Percentiles rank a stretch among this genome's conserved stretches.
These are phyloP conservation scores for Fulica atra DNA, from an alignment of 2,113 vertebrate genomes.

Conservation along the genomic window DNA sequence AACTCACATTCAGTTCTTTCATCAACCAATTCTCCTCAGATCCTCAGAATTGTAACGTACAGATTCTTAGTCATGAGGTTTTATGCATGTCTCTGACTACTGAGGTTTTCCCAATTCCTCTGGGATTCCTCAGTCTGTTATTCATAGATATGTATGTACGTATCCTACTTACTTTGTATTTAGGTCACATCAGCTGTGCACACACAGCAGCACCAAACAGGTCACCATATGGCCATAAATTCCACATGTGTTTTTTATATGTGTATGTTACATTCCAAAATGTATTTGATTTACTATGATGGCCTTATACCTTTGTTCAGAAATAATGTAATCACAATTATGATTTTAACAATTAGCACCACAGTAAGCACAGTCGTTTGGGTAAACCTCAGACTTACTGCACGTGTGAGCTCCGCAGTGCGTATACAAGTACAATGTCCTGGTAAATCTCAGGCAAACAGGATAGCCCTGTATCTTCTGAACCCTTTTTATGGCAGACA, in stretches of 20 bases:
- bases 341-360: background rate
- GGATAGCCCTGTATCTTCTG: background rate
- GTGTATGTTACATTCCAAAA: background rate
- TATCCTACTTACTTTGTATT: constrained; percentile 45
- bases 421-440: background rate
- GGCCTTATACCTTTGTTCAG: background rate
- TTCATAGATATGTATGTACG: background rate
- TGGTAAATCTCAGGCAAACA: background rate
- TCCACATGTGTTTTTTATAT: background rate
- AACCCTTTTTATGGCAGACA: background rate
- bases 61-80: background rate
- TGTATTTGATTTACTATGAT: background rate
- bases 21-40: background rate
- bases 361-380: background rate
- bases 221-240: constrained; percentile 53
- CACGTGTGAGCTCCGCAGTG: background rate
- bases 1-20: background rate
- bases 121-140: background rate
- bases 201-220: constrained; percentile 20
- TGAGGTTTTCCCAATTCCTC: background rate
- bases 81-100: background rate
- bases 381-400: background rate
- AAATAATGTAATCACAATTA: background rate
- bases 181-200: constrained; percentile 24
- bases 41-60: background rate